Evolutionary conservation across 35 echinoderm and acorn worm species (phyloP).

Genomic region (Strongylocentrotus purpuratus): DNA sequence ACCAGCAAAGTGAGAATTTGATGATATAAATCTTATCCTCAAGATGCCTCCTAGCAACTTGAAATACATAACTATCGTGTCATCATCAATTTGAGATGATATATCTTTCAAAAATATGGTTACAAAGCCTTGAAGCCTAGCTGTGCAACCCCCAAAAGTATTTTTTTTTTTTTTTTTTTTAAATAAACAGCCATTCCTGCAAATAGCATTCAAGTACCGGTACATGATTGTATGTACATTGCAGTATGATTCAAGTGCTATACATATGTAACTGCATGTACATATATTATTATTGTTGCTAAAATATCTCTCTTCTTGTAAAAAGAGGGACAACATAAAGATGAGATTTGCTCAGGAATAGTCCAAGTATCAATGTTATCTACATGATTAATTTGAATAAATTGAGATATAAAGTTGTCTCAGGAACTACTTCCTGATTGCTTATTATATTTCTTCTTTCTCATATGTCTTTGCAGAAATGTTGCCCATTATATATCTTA

Average conservation of each 20-base stretch:
- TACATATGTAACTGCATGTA: too few relatives aligned
- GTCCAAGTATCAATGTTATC: too few relatives aligned
- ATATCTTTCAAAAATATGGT: background rate
- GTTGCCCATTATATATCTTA: background rate
- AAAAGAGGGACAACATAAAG: too few relatives aligned
- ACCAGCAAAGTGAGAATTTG: slow-evolving; percentile 10
- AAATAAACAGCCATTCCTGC: background rate
- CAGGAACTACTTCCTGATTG: too few relatives aligned
- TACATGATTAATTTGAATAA: too few relatives aligned
- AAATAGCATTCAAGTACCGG: background rate
- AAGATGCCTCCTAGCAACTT: background rate
- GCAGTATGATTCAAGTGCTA: too few relatives aligned
- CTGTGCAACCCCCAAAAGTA: background rate
- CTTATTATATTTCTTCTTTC: background rate
- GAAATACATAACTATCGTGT: background rate
- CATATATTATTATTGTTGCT: too few relatives aligned
- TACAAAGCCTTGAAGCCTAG: background rate
- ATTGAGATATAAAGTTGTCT: too few relatives aligned
- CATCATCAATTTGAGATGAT: background rate
- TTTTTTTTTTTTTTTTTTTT: too few relatives aligned
- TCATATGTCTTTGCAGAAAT: background rate
- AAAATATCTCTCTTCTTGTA: too few relatives aligned
- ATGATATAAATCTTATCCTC: slow-evolving; percentile 13
- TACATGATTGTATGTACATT: too few relatives aligned
- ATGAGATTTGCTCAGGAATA: too few relatives aligned